These are phyloP conservation scores for Thamnophis sirtalis DNA, from an alignment of 2,113 vertebrate species.

Conservation along the genomic window DNA sequence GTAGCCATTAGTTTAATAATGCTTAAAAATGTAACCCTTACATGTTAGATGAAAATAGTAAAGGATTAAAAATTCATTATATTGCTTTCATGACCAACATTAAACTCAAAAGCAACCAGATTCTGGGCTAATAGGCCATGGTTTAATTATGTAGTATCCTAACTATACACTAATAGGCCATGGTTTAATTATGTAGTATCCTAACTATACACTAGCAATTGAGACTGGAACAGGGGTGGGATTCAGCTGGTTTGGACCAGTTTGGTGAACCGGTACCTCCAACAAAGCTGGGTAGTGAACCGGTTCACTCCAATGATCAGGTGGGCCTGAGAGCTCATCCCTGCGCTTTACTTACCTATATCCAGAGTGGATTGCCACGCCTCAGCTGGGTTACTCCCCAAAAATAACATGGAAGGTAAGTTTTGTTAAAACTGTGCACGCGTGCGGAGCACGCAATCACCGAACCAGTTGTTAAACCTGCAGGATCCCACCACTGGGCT, in stretches of 20 bases:
- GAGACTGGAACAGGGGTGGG: not conserved
- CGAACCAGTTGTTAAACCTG: too few species aligned
- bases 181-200: not conserved
- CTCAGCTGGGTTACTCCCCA: too few species aligned
- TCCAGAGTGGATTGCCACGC: too few species aligned
- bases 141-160: not conserved
- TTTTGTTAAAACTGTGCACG: too few species aligned
- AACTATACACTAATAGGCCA: not conserved
- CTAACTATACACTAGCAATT: not conserved
- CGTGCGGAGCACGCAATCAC: too few species aligned
- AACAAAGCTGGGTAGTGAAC: too few species aligned
- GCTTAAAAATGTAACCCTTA: not conserved
- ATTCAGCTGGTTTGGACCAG: too few species aligned
- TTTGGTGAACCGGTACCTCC: too few species aligned
- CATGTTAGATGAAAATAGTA: not conserved
- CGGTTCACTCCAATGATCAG: too few species aligned
- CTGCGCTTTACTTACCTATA: too few species aligned
- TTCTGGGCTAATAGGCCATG: not conserved
- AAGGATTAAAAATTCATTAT: not conserved
- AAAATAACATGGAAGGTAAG: too few species aligned
- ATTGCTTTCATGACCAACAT: not conserved
- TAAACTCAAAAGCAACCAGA: not conserved
- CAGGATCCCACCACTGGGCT: not conserved
- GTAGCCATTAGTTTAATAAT: not conserved
- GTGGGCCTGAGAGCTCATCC: too few species aligned